These are phyloP conservation scores for Crotalus helleri DNA, from an alignment of 2,113 vertebrate species.

Conservation along the genomic window DNA sequence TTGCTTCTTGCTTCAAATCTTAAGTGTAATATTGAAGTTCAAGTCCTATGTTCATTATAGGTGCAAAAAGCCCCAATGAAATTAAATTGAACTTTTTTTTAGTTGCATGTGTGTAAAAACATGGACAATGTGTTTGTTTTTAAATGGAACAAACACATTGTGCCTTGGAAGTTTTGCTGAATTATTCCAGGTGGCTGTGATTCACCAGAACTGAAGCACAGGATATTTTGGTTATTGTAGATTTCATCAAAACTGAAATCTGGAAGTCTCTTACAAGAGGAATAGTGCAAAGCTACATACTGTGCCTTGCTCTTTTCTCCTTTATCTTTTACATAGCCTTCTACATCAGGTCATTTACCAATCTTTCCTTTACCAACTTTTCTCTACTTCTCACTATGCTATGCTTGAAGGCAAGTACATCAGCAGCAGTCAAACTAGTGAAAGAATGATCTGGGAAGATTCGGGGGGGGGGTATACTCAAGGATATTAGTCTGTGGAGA, in stretches of 20 bases:
- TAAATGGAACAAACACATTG: not conserved
- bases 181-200: not conserved
- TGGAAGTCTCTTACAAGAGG: not conserved
- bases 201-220: not conserved
- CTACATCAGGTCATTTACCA: not conserved
- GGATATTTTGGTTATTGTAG: not conserved
- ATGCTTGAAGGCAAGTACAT: not conserved
- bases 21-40: not conserved
- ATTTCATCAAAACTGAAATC: not conserved
- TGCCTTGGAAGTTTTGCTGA: not conserved
- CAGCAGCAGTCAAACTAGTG: not conserved
- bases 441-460: not conserved
- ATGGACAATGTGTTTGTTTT: not conserved
- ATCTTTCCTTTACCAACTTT: not conserved
- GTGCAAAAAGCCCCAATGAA: not conserved
- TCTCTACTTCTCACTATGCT: not conserved
- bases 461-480: not conserved
- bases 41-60: not conserved
- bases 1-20: slow-evolving; percentile 42
- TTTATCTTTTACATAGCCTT: not conserved
- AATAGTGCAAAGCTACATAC: not conserved
- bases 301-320: not conserved
- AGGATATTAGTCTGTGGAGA: not conserved
- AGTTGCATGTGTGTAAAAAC: not conserved
- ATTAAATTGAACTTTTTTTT: not conserved